Evolutionary conservation across 1,140 invertebrate species (phyloP).

Genomic region (Procambarus virginalis): DNA sequence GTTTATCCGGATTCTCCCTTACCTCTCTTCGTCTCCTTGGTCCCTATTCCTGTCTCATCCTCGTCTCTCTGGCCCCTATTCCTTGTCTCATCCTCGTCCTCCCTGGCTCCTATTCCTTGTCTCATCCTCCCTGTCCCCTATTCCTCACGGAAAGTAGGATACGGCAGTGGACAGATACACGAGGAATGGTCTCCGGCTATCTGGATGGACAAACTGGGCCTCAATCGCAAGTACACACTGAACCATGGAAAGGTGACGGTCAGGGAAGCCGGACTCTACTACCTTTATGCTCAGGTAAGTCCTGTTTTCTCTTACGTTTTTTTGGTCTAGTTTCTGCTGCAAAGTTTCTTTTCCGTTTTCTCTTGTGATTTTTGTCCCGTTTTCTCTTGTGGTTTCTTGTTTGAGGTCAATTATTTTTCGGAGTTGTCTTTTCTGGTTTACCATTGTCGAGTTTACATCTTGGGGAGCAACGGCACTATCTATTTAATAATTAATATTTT

Average conservation of each 20-base stretch:
- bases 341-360: too few species aligned
- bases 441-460: too few species aligned
- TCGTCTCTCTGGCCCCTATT: not conserved
- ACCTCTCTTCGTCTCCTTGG: not conserved
- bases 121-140: not conserved
- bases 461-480: too few species aligned
- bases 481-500: too few species aligned
- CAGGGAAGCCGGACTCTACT: slow-evolving; percentile 42
- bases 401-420: too few species aligned
- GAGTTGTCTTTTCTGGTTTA: too few species aligned
- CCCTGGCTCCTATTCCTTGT: not conserved
- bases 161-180: not conserved
- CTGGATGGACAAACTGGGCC: slow-evolving; percentile 53
- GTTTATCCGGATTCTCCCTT: not conserved
- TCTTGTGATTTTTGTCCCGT: too few species aligned
- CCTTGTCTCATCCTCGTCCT: not conserved
- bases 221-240: slow-evolving; percentile 30
- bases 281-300: slow-evolving; percentile 58
- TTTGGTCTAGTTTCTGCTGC: too few species aligned
- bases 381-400: too few species aligned
- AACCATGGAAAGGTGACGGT: slow-evolving; percentile 25
- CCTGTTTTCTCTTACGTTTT: not conserved
- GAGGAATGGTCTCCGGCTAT: slow-evolving; percentile 22
- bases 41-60: too few species aligned
- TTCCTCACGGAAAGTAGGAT: not conserved